phyloP scores from a whole-genome alignment of 2,797 vertebrate species.

The Microcaecilia unicolor region DNA sequence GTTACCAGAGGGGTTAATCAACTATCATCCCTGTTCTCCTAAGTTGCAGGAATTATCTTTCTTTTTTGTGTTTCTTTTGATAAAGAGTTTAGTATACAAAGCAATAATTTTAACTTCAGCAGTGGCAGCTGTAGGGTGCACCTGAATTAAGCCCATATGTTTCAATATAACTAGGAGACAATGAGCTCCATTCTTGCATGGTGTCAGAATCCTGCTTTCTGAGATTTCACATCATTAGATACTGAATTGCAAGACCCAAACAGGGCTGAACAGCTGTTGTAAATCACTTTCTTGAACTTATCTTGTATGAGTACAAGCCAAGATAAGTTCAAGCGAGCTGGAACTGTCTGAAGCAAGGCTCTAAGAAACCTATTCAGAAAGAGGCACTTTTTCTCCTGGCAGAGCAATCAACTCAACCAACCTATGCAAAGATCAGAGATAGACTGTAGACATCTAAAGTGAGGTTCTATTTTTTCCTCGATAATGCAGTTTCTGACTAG shows the following conservation, averaged over 20 bases:
- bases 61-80: constrained; percentile 48
- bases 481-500: too few relatives aligned
- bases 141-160: constrained; percentile 62
- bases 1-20: constrained; percentile 50
- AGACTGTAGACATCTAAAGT: too few relatives aligned
- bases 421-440: too few relatives aligned
- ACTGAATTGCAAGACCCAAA: constrained; percentile 42
- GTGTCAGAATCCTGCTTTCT: constrained; percentile 8
- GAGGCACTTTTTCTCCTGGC: constrained; percentile 34
- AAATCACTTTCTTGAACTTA: constrained; percentile 40
- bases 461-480: too few relatives aligned
- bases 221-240: constrained; percentile 47
- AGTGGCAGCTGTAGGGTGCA: constrained; percentile 13
- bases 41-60: constrained; percentile 37
- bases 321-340: constrained; percentile 24
- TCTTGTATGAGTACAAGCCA: constrained; percentile 26
- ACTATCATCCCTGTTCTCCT: constrained; percentile 49
- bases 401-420: too few relatives aligned
- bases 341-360: constrained; percentile 42
- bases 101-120: constrained; percentile 46
- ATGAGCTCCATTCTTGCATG: constrained; percentile 32
- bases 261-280: constrained; percentile 42
- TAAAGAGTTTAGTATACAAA: constrained; percentile 63
- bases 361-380: constrained; percentile 29
- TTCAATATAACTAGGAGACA: constrained; percentile 24